Percentiles rank a stretch among this genome's conserved stretches.
These are phyloP conservation scores for Vimba vimba DNA, from an alignment of 2,113 vertebrate species.

Conservation along the genomic window DNA sequence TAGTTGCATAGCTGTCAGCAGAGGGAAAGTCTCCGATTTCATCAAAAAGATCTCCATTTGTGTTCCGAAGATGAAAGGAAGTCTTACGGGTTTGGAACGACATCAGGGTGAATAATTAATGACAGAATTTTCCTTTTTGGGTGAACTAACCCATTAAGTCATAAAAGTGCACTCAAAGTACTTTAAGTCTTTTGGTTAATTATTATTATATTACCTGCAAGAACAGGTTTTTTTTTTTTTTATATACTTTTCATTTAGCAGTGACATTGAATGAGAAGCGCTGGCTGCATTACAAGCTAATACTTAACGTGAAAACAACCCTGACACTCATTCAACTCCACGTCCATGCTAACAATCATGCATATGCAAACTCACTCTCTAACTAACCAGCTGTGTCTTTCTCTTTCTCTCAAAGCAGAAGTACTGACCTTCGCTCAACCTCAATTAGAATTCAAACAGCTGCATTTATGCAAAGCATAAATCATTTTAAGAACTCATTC, in stretches of 20 bases:
- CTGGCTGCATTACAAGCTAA: not conserved
- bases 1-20: no score
- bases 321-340: not conserved
- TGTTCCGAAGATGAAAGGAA: no score
- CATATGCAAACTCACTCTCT: conserved; percentile 12
- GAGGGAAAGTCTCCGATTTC: no score
- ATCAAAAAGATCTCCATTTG: no score
- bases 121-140: no score
- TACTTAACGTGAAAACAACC: not conserved
- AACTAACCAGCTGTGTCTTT: not conserved
- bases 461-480: conserved; percentile 23
- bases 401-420: not conserved
- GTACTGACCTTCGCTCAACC: not conserved
- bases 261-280: not conserved
- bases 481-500: conserved; percentile 9
- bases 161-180: no score
- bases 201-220: no score
- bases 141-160: not conserved
- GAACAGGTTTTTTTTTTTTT: no score
- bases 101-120: no score
- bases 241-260: not conserved
- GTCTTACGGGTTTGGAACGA: no score
- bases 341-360: not conserved
- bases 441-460: conserved; percentile 29
- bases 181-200: no score